These are phyloP conservation scores for Sprattus sprattus DNA, from an alignment of 2,113 vertebrate genomes.

Conservation along the genomic window DNA sequence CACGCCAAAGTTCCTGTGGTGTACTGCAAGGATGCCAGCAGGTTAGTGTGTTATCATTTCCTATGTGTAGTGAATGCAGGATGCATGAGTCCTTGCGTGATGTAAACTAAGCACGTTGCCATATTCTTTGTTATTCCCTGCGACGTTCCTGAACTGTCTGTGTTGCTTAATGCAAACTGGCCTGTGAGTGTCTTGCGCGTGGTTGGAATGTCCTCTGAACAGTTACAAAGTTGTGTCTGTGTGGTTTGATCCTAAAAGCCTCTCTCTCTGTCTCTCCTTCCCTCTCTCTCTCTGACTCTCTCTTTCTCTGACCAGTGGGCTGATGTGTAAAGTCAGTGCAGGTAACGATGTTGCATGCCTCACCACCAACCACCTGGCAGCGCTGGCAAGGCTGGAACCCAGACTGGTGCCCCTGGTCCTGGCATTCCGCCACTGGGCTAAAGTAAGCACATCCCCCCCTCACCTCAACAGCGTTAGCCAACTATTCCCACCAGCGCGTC, in stretches of 20 bases:
- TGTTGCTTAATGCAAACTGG: not conserved
- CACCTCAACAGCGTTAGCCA: too few relatives aligned
- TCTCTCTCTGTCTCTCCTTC: not conserved
- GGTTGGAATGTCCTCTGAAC: too few relatives aligned
- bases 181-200: too few relatives aligned
- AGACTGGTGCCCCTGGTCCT: constrained; percentile 88
- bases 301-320: constrained; percentile 71
- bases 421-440: constrained; percentile 96
- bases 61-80: not conserved
- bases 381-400: constrained; percentile 86
- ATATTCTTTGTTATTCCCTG: not conserved
- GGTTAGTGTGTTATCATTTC: constrained; percentile 65
- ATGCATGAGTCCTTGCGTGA: not conserved
- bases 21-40: constrained; percentile 87
- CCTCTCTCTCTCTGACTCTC: not conserved
- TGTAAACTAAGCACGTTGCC: not conserved
- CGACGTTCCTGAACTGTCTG: not conserved
- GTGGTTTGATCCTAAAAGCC: too few relatives aligned
- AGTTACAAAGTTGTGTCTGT: too few relatives aligned
- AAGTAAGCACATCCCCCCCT: constrained; percentile 71
- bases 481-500: too few relatives aligned
- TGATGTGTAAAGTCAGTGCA: constrained; percentile 94
- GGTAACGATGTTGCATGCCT: constrained; percentile 96
- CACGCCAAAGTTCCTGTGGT: constrained; percentile 98
- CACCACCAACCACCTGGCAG: constrained; percentile 92